These are phyloP conservation scores for Dryas iulia DNA, from an alignment of 1,140 invertebrate species.

Conservation along the genomic window DNA sequence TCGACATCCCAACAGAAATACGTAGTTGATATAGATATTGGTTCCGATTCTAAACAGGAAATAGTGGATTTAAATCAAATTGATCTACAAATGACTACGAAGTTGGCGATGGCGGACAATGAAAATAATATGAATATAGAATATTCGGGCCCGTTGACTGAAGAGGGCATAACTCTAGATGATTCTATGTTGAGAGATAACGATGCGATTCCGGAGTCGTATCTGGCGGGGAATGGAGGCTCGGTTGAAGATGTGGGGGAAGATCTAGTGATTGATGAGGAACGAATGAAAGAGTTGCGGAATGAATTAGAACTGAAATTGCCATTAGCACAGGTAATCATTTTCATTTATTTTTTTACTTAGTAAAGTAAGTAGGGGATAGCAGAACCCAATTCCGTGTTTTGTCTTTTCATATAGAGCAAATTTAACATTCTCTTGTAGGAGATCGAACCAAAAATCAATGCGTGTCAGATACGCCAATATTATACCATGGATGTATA, in stretches of 20 bases:
- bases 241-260: slow-evolving; percentile 75
- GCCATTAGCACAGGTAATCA: slow-evolving; percentile 83
- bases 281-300: slow-evolving; percentile 85
- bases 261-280: slow-evolving; percentile 84
- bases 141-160: slow-evolving; percentile 64
- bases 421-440: too few species aligned
- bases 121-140: slow-evolving; percentile 79
- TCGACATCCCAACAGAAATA: slow-evolving; percentile 61
- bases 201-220: slow-evolving; percentile 52
- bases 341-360: background rate
- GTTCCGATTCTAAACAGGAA: slow-evolving; percentile 33
- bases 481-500: too few species aligned
- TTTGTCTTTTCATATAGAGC: too few species aligned
- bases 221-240: slow-evolving; percentile 62
- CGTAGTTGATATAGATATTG: slow-evolving; percentile 60
- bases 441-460: too few species aligned
- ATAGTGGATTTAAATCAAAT: slow-evolving; percentile 66
- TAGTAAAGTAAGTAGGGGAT: too few species aligned
- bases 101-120: slow-evolving; percentile 76
- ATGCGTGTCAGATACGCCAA: too few species aligned
- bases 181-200: slow-evolving; percentile 41
- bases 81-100: slow-evolving; percentile 68
- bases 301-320: slow-evolving; percentile 87
- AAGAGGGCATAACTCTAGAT: slow-evolving; percentile 48
- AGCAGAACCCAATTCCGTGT: too few species aligned